Evolutionary conservation across 2,113 vertebrate genomes (phyloP).

Genomic region (Oryzias celebensis): DNA sequence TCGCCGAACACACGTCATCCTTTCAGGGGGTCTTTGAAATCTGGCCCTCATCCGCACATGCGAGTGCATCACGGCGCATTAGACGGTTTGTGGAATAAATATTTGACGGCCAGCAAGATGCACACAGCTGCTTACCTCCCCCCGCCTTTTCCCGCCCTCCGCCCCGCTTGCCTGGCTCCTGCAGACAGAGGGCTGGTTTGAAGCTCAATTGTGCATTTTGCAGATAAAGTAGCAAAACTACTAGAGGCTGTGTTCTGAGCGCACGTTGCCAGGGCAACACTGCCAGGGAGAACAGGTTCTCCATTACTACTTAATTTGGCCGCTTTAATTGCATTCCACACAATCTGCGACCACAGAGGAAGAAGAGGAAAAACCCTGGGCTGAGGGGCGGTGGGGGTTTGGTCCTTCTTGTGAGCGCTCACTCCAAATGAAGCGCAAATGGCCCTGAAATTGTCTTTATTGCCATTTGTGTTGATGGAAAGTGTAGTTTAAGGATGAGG

Average conservation of each 20-base stretch:
- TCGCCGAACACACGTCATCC: slow-evolving; percentile 49
- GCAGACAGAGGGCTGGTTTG: slow-evolving; percentile 91
- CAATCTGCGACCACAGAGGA: slow-evolving; percentile 91
- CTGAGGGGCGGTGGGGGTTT: slow-evolving; percentile 10
- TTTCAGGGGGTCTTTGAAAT: slow-evolving; percentile 71
- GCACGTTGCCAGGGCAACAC: slow-evolving; percentile 95
- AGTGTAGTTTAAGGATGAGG: slow-evolving; percentile 52
- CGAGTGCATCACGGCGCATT: slow-evolving; percentile 68
- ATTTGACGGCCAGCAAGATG: slow-evolving; percentile 89
- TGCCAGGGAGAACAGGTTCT: slow-evolving; percentile 97
- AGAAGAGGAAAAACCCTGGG: slow-evolving; percentile 36
- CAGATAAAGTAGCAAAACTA: slow-evolving; percentile 99
- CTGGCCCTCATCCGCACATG: slow-evolving; percentile 49
- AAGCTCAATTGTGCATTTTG: slow-evolving; percentile 99
- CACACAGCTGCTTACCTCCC: slow-evolving; percentile 53
- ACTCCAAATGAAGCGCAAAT: slow-evolving; percentile 9
- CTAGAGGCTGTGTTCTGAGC: slow-evolving; percentile 98
- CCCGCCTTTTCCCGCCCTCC: slow-evolving; percentile 40
- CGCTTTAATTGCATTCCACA: slow-evolving; percentile 99
- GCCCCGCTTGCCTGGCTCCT: slow-evolving; percentile 87
- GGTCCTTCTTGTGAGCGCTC: slow-evolving; percentile 32
- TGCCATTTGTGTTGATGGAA: slow-evolving; percentile 51
- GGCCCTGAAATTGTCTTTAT: slow-evolving; percentile 51
- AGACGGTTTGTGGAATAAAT: slow-evolving; percentile 83
- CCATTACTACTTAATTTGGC: slow-evolving; percentile 99